Evolutionary conservation across 2,888 invertebrate species (phyloP), one percentile per base, ranked within the genome.

Genomic region (Mythimna lalbum): DNA sequence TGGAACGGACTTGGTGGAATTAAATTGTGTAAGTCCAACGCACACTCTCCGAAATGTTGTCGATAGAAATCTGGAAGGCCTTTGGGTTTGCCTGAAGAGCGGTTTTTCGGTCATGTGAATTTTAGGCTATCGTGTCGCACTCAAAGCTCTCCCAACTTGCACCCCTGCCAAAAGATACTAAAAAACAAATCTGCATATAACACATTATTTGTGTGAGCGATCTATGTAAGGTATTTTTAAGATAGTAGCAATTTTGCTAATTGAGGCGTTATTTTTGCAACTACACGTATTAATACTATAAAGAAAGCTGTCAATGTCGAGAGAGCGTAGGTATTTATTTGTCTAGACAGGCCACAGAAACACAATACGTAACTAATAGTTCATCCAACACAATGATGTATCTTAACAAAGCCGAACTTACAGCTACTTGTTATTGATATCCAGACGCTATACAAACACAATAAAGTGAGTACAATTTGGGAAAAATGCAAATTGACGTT

Each of bases 281-380:
- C 17, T 19, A 27, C 19, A n/a, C n/a, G 2, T 55, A 55, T 55
- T 33, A 31, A 21, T 19, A 17, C 36, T 27, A 59, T 50, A 53
- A n/a, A 63, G 17, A 43, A 33, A 47, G 33, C 63, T 74, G 66
- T 78, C 73, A 66, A 71, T 68, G 71, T 61, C 49, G 31, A 66
- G 59, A 59, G 70, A 67, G 17, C 31, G 56, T 82, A 17, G n/a
- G 36, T 57, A 36, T 21, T 21, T 21, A 87, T 89, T 88, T 84
- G 85, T 88, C 88, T 76, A 70, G 81, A 80, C 82, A 67, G 82
- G 80, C 82, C 83, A n/a, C 31, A 73, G 10, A 76, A 75, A 83
- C 76, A 81, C 85, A 86, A 88, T 82, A 60, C 79, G 81, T 85
- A 86, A 86, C 56, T 62, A 73, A 68, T 57, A 59, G 63, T 61